Evolutionary conservation across 2,888 invertebrate species (phyloP).

Genomic region (Horisme vitalbata): DNA sequence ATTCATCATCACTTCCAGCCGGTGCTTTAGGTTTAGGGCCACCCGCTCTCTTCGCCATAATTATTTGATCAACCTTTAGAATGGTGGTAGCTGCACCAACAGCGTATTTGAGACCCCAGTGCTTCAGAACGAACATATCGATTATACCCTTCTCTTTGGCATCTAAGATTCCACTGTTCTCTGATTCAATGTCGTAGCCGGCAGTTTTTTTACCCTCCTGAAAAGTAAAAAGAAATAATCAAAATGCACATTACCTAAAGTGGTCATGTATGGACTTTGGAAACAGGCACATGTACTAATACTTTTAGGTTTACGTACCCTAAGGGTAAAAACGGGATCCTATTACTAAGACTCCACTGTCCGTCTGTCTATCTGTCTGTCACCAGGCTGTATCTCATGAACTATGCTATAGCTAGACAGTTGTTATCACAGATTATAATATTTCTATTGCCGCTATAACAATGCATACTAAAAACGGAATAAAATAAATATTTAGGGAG

Average conservation of each 20-base stretch:
- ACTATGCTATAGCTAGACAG: no score
- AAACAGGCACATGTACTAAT: no score
- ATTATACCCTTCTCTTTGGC: conserved; percentile 89
- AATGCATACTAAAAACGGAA: no score
- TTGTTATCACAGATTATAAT: no score
- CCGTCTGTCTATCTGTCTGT: no score
- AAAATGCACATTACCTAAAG: not conserved
- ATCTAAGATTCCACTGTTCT: conserved; percentile 87
- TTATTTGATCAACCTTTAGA: conserved; percentile 97
- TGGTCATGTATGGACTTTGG: no score
- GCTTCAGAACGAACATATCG: conserved; percentile 93
- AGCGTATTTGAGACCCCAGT: conserved; percentile 98
- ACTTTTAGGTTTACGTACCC: no score
- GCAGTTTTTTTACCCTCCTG: conserved; percentile 89
- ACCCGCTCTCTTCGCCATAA: conserved; percentile 98
- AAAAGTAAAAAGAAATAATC: conserved; percentile 30
- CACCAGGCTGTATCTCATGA: no score
- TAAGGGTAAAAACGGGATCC: no score
- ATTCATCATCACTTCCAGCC: conserved; percentile 89
- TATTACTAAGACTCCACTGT: no score
- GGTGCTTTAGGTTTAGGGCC: conserved; percentile 93
- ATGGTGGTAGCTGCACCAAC: conserved; percentile 96
- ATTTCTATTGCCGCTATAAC: no score
- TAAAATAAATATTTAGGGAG: no score
- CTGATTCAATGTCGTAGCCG: conserved; percentile 95